Conservation (phyloP, 92 coral and sea anemone genomes). For the Pocillopora meandrina region DNA sequence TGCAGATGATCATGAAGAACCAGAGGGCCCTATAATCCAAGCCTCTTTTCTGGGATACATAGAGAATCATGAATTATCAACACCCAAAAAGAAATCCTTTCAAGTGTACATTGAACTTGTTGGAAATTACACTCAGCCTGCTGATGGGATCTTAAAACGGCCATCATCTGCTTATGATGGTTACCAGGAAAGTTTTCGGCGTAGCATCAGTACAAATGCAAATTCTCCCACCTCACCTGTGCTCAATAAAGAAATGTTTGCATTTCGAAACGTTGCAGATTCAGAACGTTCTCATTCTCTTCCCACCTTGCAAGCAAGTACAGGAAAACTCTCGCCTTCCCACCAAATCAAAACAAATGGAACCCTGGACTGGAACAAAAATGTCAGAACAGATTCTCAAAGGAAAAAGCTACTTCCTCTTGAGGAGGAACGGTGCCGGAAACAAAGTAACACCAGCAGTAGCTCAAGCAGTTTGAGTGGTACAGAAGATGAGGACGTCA, state of each 20-base stretch:
- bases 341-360: slow-evolving; percentile 27
- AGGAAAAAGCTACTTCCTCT: slow-evolving; percentile 79
- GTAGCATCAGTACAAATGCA: slow-evolving; percentile 52
- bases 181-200: slow-evolving; percentile 75
- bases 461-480: slow-evolving; percentile 87
- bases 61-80: slow-evolving; percentile 67
- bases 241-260: slow-evolving; percentile 33
- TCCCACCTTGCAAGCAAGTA: slow-evolving; percentile 35
- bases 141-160: slow-evolving; percentile 83
- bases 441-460: slow-evolving; percentile 59
- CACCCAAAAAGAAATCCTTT: slow-evolving; percentile 72
- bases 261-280: slow-evolving; percentile 35
- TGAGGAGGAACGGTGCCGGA: slow-evolving; percentile 66
- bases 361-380: slow-evolving; percentile 73
- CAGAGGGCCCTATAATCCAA: slow-evolving; percentile 69
- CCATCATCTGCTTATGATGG: slow-evolving; percentile 93
- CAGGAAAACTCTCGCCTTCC: slow-evolving; percentile 18
- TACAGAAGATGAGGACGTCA: slow-evolving; percentile 82
- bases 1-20: slow-evolving; percentile 72
- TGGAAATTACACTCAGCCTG: slow-evolving; percentile 84
- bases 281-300: slow-evolving; percentile 41
- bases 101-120: slow-evolving; percentile 95
- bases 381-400: slow-evolving; percentile 60
- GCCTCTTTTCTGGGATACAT: slow-evolving; percentile 71
- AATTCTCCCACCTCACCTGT: slow-evolving; percentile 44